Base-by-base conservation (phyloP, 2,797 vertebrate species). In the Melanotaenia boesemani region DNA sequence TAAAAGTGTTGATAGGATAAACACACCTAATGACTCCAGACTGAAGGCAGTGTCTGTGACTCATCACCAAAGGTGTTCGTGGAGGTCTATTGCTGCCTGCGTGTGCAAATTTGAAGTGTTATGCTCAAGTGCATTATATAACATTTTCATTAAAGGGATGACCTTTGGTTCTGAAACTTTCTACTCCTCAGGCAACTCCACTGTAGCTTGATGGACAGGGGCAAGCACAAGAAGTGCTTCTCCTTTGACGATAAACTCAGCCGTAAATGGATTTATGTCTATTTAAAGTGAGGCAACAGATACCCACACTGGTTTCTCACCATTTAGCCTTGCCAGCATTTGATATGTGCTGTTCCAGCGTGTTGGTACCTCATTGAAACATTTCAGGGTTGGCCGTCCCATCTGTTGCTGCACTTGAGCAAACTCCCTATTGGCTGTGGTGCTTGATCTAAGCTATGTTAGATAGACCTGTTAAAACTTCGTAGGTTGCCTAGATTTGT, bases 21-120 rank as follows among this genome's bases (percentile, higher is more conserved):
- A n/a, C 41, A 63, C 26, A 63, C 18, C 48, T 48, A 46, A 63
- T 48, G 61, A 63, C 61, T 48, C 16, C 61, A 46, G 61, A 50
- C 6, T 63, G 41, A 20, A 63, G 50, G 61, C 37, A 26, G 10
- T 54, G 11, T 54, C 22, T 54, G 22, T 54, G 52, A 54, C 11
- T 54, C 3, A 4, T 54, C 52, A 5, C 22, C 4, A 1, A 2
- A 30, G 26, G 54, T 30, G 24, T 56, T 56, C 4, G 7, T 56
- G 26, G 9, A 13, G 3, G 22, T 26, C 0, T 54, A 1, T 26
- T 11, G 50, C 50, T 26, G 30, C 30, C 30, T 58, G 56, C 11
- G 16, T 58, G 55, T 58, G 39, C 9, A 68, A 20, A 36, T 18
- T 34, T 68, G 26, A 58, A 44, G 55, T 2, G 10, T 32, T 58